Evolutionary conservation across 2,113 vertebrate genomes (phyloP).

Genomic region (Oncorhynchus clarkii): DNA sequence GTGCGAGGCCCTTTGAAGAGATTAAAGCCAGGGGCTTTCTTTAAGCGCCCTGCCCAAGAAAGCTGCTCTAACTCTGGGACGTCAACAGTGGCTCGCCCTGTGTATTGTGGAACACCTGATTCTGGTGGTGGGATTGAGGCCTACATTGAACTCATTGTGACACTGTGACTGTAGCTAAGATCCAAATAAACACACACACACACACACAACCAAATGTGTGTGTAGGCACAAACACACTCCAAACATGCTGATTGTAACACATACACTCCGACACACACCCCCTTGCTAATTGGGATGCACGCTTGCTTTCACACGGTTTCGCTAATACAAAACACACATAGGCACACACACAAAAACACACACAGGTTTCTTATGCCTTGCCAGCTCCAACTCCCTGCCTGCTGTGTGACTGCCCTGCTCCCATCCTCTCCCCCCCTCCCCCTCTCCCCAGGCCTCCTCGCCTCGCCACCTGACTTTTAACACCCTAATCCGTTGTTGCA

Average conservation of each 20-base stretch:
- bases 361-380: slow-evolving; percentile 48
- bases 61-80: slow-evolving; percentile 21
- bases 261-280: neutral
- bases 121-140: neutral
- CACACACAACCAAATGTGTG: neutral
- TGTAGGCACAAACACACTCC: no score
- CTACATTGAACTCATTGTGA: neutral
- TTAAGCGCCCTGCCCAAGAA: slow-evolving; percentile 36
- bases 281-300: slow-evolving; percentile 13
- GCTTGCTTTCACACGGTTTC: slow-evolving; percentile 15
- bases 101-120: slow-evolving; percentile 30
- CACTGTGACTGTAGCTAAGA: neutral
- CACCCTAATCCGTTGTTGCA: slow-evolving; percentile 65
- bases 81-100: slow-evolving; percentile 12
- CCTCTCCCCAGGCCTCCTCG: slow-evolving; percentile 41
- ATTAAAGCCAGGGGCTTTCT: slow-evolving; percentile 52
- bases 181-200: neutral
- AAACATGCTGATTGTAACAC: no score
- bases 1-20: slow-evolving; percentile 58
- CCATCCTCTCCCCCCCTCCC: slow-evolving; percentile 49
- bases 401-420: slow-evolving; percentile 39
- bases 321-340: slow-evolving; percentile 19
- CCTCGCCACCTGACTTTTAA: slow-evolving; percentile 70
- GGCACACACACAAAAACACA: slow-evolving; percentile 9
- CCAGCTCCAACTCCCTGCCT: slow-evolving; percentile 35